Evolutionary conservation across 23 tunicate species (phyloP).

Genomic region (Botrylloides violaceus): DNA sequence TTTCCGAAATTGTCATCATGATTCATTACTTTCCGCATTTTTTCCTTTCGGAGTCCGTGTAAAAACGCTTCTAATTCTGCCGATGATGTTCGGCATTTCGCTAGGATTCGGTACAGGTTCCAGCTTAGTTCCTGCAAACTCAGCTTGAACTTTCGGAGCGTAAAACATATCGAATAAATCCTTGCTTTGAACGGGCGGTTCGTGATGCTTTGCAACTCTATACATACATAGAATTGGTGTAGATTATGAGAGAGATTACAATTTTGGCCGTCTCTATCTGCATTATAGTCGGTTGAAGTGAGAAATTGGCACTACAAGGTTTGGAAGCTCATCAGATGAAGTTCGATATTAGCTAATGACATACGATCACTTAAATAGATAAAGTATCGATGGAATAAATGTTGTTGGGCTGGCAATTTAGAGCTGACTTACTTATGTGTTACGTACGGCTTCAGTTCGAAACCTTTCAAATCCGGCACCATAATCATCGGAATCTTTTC

Average conservation of each 20-base stretch:
- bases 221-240: background rate
- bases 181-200: conserved; percentile 53
- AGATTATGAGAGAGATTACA: background rate
- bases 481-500: conserved; percentile 54
- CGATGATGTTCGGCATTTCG: background rate
- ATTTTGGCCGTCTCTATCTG: too few relatives aligned
- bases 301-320: too few relatives aligned
- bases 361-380: too few relatives aligned
- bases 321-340: too few relatives aligned
- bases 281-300: too few relatives aligned
- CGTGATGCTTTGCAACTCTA: conserved; percentile 40
- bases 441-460: conserved; percentile 66
- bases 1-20: too few relatives aligned
- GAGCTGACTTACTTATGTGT: conserved; percentile 35
- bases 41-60: background rate
- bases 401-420: too few relatives aligned
- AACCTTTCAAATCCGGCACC: conserved; percentile 74
- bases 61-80: conserved; percentile 3
- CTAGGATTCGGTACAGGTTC: conserved; percentile 46
- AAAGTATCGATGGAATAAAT: too few relatives aligned
- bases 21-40: too few relatives aligned
- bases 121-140: conserved; percentile 29
- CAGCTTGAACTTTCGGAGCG: conserved; percentile 65
- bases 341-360: too few relatives aligned
- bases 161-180: conserved; percentile 79